phyloP scores from a whole-genome alignment of 2,797 vertebrate species.

The Protosalanx chinensis region DNA sequence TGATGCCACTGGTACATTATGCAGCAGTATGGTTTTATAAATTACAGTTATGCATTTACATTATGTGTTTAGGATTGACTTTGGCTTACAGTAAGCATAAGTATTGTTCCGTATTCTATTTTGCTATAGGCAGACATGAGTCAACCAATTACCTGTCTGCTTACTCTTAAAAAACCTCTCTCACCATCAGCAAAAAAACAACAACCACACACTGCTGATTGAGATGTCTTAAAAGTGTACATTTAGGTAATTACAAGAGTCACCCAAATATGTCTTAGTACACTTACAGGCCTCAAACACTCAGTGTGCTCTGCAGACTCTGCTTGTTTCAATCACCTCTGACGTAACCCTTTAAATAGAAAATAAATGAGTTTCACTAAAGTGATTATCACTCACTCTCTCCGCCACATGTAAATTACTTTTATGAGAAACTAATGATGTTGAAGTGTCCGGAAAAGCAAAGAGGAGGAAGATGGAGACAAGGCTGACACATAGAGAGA shows the following conservation, averaged over 20 bases:
- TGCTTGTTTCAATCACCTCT: conserved; percentile 63
- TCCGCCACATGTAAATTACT: conserved; percentile 71
- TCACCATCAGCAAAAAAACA: conserved; percentile 67
- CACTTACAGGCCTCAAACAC: conserved; percentile 65
- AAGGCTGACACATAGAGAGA: conserved; percentile 40
- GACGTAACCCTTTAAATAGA: conserved; percentile 69
- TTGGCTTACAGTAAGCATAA: conserved; percentile 47
- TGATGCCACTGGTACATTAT: conserved; percentile 28
- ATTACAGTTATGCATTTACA: conserved; percentile 33
- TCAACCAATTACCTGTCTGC: conserved; percentile 59
- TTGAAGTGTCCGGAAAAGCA: conserved; percentile 55
- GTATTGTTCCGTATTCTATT: conserved; percentile 34
- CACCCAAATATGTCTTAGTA: conserved; percentile 66
- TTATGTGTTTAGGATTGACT: conserved; percentile 34
- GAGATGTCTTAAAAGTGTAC: conserved; percentile 69
- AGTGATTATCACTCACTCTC: conserved; percentile 70
- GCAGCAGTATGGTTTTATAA: conserved; percentile 44
- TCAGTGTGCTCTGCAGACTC: conserved; percentile 52
- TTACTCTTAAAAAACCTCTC: conserved; percentile 64
- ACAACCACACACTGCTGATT: conserved; percentile 58
- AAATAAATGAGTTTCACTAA: conserved; percentile 69
- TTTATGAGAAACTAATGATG: conserved; percentile 73
- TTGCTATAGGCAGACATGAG: conserved; percentile 54
- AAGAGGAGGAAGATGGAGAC: conserved; percentile 30
- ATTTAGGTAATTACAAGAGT: conserved; percentile 72